These are phyloP conservation scores for Enteromius anoplus DNA, from an alignment of 2,797 vertebrate species.

Conservation along the genomic window DNA sequence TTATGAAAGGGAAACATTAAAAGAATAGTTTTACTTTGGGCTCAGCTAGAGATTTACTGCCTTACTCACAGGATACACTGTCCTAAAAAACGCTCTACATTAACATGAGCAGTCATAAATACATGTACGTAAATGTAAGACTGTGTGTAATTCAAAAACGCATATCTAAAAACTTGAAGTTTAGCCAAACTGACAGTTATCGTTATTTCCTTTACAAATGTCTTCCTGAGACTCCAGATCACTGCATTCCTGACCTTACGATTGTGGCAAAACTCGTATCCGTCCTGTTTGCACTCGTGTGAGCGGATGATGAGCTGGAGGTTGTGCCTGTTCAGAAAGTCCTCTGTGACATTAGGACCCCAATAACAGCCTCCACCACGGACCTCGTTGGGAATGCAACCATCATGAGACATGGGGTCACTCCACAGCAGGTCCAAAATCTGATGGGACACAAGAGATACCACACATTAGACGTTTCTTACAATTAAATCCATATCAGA, in stretches of 20 bases:
- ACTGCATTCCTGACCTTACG: slow-evolving; percentile 78
- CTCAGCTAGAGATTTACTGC: neutral
- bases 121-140: neutral
- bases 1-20: neutral
- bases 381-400: slow-evolving; percentile 85
- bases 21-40: slow-evolving; percentile 3
- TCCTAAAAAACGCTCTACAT: slow-evolving; percentile 16
- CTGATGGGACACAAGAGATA: slow-evolving; percentile 61
- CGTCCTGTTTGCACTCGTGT: slow-evolving; percentile 94
- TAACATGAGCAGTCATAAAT: slow-evolving; percentile 5
- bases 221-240: neutral
- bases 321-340: slow-evolving; percentile 83
- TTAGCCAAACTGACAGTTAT: neutral
- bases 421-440: slow-evolving; percentile 94
- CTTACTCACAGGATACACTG: slow-evolving; percentile 24
- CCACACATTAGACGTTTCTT: neutral
- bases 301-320: slow-evolving; percentile 92
- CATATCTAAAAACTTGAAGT: neutral
- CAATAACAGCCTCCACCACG: slow-evolving; percentile 94
- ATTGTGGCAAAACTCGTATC: slow-evolving; percentile 92
- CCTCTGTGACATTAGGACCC: slow-evolving; percentile 88
- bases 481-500: neutral
- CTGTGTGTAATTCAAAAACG: neutral
- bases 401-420: slow-evolving; percentile 86
- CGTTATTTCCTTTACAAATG: neutral